Evolutionary conservation across 1,140 invertebrate genomes (phyloP), one percentile per base, ranked within the genome.

Genomic region (Drosophila watanabei): DNA sequence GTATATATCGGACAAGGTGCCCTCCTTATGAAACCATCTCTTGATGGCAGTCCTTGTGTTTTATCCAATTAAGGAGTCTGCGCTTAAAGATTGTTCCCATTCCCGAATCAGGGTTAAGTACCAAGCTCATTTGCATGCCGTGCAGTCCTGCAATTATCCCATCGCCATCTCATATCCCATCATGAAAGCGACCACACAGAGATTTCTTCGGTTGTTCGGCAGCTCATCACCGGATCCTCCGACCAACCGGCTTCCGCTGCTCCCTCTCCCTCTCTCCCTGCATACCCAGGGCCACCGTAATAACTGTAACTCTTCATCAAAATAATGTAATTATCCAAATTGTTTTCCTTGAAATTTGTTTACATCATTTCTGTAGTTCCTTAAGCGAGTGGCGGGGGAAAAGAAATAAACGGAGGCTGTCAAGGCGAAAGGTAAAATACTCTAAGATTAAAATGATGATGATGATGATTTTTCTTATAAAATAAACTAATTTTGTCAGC

Each of bases 301-400:
- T 75, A 89, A 90, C 85, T 90, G 85, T 82, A 82, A 80, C 86
- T 85, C 85, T 81, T 79, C 85, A 76, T 85, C 86, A 85, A 89
- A 89, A 89, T 89, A 90, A 89, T 89, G 87, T 86, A 91, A 89
- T 89, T 89, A 89, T 90, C 82, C 79, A 89, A 90, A 89, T 89
- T 89, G 86, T 90, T 90, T 90, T 90, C 86, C 81, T 90, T 90
- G 86, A 90, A 89, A 89, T 89, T 85, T 89, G 86, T 82, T 89
- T 89, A 90, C 86, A 89, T 89, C 86, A 85, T 90, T 89, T 66
- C 45, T 62, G 81, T 39, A 68, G 48, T 58, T 54, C 24, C 61
- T 70, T 73, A 51, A 45, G 76, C 71, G 64, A 65, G 63, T 82
- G 70, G 75, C 59, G 71, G 79, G 80, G 76, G 71, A 64, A 73